Conservation (phyloP, 2,113 vertebrate species). For the Varanus komodoensis region DNA sequence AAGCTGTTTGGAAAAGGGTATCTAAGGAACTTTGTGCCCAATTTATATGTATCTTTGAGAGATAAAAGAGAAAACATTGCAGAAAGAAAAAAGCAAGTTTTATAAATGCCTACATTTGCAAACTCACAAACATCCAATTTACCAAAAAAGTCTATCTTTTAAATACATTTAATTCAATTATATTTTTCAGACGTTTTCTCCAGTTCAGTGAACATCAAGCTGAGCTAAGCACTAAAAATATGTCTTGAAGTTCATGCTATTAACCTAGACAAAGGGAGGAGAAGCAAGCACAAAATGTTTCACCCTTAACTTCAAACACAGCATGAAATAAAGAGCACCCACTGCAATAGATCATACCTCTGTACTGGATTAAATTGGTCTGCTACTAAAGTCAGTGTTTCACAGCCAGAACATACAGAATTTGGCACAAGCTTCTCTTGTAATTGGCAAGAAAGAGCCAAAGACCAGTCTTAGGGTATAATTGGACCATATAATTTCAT, state of each 20-base stretch:
- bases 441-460: neutral
- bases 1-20: neutral
- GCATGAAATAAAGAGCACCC: neutral
- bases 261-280: conserved; percentile 48
- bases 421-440: neutral
- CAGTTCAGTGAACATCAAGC: conserved; percentile 49
- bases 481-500: neutral
- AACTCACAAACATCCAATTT: neutral
- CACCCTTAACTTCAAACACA: neutral
- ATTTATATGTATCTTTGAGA: neutral
- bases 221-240: conserved; percentile 52
- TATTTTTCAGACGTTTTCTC: conserved; percentile 40
- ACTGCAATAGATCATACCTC: neutral
- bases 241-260: conserved; percentile 49
- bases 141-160: conserved; percentile 3
- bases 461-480: neutral
- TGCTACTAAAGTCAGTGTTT: neutral
- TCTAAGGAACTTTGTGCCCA: neutral
- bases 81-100: neutral
- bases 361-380: neutral
- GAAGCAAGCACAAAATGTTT: conserved; percentile 7
- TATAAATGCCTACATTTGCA: conserved; percentile 3
- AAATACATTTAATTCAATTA: conserved; percentile 31
- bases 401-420: neutral
- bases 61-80: neutral